These are phyloP conservation scores for Brenthis hecate DNA, from an alignment of 2,888 invertebrate species.

Conservation along the genomic window DNA sequence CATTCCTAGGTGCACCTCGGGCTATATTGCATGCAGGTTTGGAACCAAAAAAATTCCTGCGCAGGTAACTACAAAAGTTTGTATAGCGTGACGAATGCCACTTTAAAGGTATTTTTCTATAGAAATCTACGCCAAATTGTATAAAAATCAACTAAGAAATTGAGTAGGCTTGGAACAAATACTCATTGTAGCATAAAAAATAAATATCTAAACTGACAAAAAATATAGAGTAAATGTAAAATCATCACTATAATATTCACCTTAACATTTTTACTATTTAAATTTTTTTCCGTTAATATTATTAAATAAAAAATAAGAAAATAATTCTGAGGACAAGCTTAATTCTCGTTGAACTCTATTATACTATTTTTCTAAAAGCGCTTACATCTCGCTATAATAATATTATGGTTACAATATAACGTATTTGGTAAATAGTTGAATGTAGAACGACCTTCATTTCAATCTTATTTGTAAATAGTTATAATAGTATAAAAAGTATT, in stretches of 20 bases:
- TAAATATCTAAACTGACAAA: no score
- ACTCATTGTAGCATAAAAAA: background rate
- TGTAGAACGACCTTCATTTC: no score
- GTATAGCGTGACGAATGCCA: slow-evolving; percentile 53
- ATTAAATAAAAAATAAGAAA: no score
- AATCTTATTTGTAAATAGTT: no score
- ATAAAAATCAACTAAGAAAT: slow-evolving; percentile 4
- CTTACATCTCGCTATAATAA: no score
- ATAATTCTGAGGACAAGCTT: background rate
- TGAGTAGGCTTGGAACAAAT: background rate
- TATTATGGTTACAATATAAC: no score
- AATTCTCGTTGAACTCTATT: slow-evolving; percentile 4
- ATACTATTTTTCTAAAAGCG: background rate
- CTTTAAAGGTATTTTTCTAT: slow-evolving; percentile 44
- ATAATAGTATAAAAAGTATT: no score
- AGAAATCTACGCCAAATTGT: slow-evolving; percentile 62
- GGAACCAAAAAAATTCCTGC: slow-evolving; percentile 54
- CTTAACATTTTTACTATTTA: background rate
- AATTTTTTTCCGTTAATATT: background rate
- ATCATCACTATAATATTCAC: background rate
- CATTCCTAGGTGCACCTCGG: slow-evolving; percentile 57
- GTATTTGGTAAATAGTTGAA: no score
- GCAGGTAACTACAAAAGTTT: slow-evolving; percentile 56
- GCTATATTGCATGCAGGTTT: slow-evolving; percentile 41
- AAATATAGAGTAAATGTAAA: no score